A percentile compares a stretch with the other conserved stretches of the same genome.
Conservation (phyloP, 2,888 invertebrate genomes). For the Troglohyphantes excavatus region DNA sequence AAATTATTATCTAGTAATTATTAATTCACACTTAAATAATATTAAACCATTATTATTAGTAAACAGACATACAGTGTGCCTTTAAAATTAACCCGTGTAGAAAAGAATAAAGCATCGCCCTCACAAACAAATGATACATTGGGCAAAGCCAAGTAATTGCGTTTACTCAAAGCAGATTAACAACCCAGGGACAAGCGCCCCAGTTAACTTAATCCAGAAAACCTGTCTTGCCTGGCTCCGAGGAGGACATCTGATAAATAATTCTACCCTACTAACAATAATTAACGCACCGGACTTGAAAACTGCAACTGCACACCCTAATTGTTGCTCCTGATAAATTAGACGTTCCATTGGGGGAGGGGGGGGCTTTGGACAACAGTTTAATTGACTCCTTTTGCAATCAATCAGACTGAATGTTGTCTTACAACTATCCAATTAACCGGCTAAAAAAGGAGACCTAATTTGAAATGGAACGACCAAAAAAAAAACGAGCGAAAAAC, state of each 20-base stretch:
- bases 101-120: too few species aligned
- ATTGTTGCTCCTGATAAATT: slow-evolving; percentile 47
- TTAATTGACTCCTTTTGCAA: slow-evolving; percentile 15
- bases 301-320: background rate
- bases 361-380: slow-evolving; percentile 16
- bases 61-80: too few species aligned
- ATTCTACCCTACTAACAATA: slow-evolving; percentile 20
- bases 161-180: background rate
- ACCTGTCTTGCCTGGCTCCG: slow-evolving; percentile 11
- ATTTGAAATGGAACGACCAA: background rate
- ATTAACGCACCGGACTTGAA: background rate
- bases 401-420: slow-evolving; percentile 14
- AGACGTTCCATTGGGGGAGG: background rate
- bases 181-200: background rate
- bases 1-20: too few species aligned
- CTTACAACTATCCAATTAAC: background rate
- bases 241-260: slow-evolving; percentile 14
- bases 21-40: too few species aligned
- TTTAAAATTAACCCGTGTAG: too few species aligned
- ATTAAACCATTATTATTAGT: too few species aligned
- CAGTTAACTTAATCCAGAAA: background rate
- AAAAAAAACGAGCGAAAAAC: background rate
- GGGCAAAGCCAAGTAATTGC: background rate
- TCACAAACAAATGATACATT: background rate
- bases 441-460: background rate